These are phyloP conservation scores for Hypercompe scribonia DNA, from an alignment of 2,888 invertebrate species.

Conservation along the genomic window DNA sequence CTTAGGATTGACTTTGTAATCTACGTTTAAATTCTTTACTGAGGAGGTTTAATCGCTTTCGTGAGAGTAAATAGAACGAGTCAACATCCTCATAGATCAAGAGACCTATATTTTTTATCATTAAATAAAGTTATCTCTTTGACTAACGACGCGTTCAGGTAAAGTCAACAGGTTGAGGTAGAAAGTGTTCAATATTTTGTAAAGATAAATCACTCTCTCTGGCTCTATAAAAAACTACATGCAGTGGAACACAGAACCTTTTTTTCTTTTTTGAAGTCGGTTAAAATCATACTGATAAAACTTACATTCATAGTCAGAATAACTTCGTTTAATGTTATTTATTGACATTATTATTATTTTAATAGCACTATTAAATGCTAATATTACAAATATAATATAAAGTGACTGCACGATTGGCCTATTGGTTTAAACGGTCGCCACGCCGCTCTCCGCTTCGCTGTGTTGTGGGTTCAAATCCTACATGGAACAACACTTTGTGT, in stretches of 20 bases:
- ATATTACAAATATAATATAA: no score
- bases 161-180: background rate
- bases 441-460: no score
- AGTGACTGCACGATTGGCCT: no score
- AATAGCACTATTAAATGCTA: no score
- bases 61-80: background rate
- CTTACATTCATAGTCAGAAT: background rate
- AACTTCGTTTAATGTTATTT: background rate
- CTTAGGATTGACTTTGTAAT: background rate
- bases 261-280: no score
- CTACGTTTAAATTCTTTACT: background rate
- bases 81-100: background rate
- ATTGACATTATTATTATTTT: no score
- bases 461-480: no score
- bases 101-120: background rate
- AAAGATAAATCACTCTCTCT: background rate
- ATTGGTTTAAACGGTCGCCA: no score
- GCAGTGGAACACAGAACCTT: no score
- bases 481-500: no score
- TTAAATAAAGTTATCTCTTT: background rate
- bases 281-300: background rate
- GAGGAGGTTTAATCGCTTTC: background rate
- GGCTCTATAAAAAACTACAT: background rate
- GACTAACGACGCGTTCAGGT: background rate
- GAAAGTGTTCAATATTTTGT: background rate